Conservation (phyloP, 2,113 vertebrate genomes). For the Galemys pyrenaicus region DNA sequence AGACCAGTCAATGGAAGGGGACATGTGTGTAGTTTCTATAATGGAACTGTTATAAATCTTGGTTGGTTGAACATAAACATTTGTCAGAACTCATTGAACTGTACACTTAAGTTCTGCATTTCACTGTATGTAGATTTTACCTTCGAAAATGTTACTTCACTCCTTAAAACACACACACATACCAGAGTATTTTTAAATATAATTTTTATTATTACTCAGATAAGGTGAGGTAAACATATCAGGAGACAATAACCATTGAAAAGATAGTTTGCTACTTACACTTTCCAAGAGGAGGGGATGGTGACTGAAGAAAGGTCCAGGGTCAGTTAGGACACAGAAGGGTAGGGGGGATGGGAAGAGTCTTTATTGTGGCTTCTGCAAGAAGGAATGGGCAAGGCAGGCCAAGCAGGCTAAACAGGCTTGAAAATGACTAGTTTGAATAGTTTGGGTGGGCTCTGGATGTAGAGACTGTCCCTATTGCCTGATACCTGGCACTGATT, state of each 20-base stretch:
- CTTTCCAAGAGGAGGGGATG: neutral
- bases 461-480: neutral
- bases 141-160: neutral
- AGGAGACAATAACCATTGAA: neutral
- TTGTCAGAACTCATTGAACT: constrained; percentile 28
- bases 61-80: neutral
- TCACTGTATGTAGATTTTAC: neutral
- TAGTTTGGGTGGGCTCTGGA: neutral
- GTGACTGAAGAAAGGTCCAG: neutral
- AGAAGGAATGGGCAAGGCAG: neutral
- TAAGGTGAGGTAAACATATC: neutral
- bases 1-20: neutral
- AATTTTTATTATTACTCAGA: neutral
- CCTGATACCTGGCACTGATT: neutral
- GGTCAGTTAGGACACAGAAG: neutral
- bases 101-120: neutral
- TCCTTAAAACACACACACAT: neutral
- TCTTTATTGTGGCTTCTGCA: neutral
- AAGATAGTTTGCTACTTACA: neutral
- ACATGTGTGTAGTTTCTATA: neutral
- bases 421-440: neutral
- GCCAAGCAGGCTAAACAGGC: neutral
- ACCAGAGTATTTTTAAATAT: neutral
- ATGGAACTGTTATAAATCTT: neutral
- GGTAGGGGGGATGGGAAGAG: neutral